Conservation (phyloP, 1,140 invertebrate genomes). For the Dreissena polymorpha region DNA sequence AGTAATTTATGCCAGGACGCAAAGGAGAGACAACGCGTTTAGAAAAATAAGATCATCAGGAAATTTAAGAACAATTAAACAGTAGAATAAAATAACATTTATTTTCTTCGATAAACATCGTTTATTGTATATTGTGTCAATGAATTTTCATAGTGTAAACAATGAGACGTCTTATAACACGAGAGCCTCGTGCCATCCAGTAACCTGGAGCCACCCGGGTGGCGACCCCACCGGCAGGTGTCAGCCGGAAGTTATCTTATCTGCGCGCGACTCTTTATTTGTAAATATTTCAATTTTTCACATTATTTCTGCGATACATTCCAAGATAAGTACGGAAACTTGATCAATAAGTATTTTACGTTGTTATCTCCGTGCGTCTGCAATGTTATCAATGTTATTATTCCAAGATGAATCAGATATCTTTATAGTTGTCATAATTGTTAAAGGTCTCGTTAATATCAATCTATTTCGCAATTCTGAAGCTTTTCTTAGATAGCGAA, state of each 20-base stretch:
- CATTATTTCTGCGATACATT: slow-evolving; percentile 15
- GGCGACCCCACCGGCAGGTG: slow-evolving; percentile 32
- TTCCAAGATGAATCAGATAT: neutral
- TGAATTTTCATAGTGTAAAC: no score
- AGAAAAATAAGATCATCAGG: no score
- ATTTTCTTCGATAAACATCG: no score
- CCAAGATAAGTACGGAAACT: slow-evolving; percentile 42
- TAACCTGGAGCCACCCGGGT: neutral
- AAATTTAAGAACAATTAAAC: no score
- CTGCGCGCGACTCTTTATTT: slow-evolving; percentile 1
- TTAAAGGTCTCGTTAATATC: neutral
- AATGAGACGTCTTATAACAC: no score
- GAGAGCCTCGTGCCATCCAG: no score
- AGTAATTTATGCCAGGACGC: no score
- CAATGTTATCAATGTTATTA: slow-evolving; percentile 3
- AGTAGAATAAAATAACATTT: no score
- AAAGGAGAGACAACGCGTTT: no score
- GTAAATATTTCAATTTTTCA: slow-evolving; percentile 39
- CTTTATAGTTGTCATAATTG: slow-evolving; percentile 10
- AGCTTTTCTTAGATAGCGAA: no score
- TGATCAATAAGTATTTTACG: slow-evolving; percentile 34
- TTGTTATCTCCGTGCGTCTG: slow-evolving; percentile 11
- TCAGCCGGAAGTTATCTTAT: slow-evolving; percentile 14
- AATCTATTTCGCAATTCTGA: neutral
- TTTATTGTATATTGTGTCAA: no score